These are phyloP conservation scores for Aurelia coerulea DNA, from an alignment of 30 jellyfish, hydroid and myxozoan species.

Conservation along the genomic window DNA sequence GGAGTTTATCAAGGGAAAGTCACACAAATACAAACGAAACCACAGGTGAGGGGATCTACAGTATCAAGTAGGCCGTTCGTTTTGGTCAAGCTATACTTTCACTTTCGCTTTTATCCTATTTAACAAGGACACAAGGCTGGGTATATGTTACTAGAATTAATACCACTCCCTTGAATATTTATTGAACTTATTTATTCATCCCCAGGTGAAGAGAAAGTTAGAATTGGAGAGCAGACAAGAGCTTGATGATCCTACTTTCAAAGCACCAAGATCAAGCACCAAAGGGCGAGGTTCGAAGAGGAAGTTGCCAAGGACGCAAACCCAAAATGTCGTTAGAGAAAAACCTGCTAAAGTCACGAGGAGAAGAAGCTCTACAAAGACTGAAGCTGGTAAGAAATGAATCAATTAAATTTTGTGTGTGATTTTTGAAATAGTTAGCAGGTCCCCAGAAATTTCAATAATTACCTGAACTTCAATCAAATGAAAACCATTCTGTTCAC, in stretches of 20 bases:
- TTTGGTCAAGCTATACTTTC: not conserved
- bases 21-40: conserved; percentile 34
- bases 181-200: not conserved
- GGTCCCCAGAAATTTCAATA: no score
- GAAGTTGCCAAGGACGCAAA: conserved; percentile 19
- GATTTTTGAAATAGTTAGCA: no score
- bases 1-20: conserved; percentile 24
- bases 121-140: no score
- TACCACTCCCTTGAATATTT: not conserved
- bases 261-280: conserved; percentile 77
- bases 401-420: not conserved
- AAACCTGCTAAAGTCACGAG: conserved; percentile 55
- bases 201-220: conserved; percentile 88
- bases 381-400: conserved; percentile 28
- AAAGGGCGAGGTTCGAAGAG: conserved; percentile 59
- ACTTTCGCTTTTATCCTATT: no score
- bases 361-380: conserved; percentile 36
- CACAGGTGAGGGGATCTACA: conserved; percentile 40
- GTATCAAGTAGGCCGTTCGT: not conserved
- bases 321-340: conserved; percentile 37
- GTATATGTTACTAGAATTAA: no score
- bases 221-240: conserved; percentile 78
- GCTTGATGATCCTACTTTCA: conserved; percentile 78
- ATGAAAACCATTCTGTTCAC: no score
- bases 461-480: no score